These are phyloP conservation scores for Oopsacas minuta DNA, from an alignment of 37 sponge, comb jelly and placozoan species.

Conservation along the genomic window DNA sequence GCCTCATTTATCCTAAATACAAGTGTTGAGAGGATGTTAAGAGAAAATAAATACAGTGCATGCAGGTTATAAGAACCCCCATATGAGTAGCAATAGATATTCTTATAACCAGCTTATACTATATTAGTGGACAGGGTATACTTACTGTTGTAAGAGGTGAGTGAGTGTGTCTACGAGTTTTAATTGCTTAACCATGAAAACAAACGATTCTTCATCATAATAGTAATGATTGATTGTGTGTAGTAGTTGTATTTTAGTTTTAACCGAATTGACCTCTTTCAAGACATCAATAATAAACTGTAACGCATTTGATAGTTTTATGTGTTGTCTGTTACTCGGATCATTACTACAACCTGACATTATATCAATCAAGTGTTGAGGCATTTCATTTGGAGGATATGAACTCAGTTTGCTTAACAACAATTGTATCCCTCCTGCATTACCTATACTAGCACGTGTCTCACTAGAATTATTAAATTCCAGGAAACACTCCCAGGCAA, in stretches of 20 bases:
- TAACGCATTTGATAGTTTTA: neutral
- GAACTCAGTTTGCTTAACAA: neutral
- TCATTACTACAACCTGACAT: neutral
- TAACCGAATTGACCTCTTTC: neutral
- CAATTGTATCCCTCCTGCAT: slow-evolving; percentile 13
- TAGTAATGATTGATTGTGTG: neutral
- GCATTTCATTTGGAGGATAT: neutral
- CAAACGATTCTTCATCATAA: neutral
- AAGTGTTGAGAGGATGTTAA: too few relatives aligned
- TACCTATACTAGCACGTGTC: neutral
- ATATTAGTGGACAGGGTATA: too few relatives aligned
- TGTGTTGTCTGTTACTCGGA: slow-evolving; percentile 19
- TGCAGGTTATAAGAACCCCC: too few relatives aligned
- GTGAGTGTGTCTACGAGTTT: neutral
- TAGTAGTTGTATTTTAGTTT: neutral
- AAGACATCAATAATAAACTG: neutral
- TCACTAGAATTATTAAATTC: neutral
- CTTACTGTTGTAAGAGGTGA: neutral
- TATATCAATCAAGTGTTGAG: neutral
- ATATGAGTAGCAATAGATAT: too few relatives aligned
- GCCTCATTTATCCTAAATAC: neutral
- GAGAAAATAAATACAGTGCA: too few relatives aligned
- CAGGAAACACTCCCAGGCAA: neutral
- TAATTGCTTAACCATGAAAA: neutral
- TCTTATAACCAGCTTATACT: too few relatives aligned